A percentile compares a stretch with the other conserved stretches of the same genome.
Conservation (phyloP, 2,888 invertebrate genomes). For the Cantharis rustica region DNA sequence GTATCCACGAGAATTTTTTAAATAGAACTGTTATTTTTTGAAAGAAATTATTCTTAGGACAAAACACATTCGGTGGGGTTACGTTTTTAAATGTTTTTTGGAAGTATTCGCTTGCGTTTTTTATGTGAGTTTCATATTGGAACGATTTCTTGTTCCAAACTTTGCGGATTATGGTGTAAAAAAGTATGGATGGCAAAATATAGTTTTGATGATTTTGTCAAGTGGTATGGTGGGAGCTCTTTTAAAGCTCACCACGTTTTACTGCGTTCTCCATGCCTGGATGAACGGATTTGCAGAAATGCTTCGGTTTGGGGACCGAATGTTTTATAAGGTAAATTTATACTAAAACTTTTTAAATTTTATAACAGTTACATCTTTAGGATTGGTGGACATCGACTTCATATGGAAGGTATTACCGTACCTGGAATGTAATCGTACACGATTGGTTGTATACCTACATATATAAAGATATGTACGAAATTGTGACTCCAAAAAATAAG, state of each 20-base stretch:
- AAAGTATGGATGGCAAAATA: constrained; percentile 54
- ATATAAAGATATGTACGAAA: constrained; percentile 70
- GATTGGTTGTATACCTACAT: constrained; percentile 93
- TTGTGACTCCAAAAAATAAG: constrained; percentile 56
- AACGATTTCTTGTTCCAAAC: constrained; percentile 73
- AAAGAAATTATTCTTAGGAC: constrained; percentile 61
- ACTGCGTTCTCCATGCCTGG: constrained; percentile 88
- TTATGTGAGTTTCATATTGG: constrained; percentile 80
- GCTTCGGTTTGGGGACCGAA: constrained; percentile 83
- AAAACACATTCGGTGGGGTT: constrained; percentile 73
- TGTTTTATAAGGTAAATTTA: constrained; percentile 71
- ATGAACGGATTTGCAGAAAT: constrained; percentile 91
- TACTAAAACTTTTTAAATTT: not conserved
- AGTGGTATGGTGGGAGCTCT: constrained; percentile 77
- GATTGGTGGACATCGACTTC: constrained; percentile 94
- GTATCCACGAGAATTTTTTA: constrained; percentile 7
- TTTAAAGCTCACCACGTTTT: constrained; percentile 66
- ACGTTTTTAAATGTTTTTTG: constrained; percentile 69
- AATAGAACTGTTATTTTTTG: too few relatives aligned
- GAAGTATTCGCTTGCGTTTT: constrained; percentile 83
- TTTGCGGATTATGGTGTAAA: constrained; percentile 67
- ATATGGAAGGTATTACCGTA: constrained; percentile 81
- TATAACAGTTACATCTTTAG: constrained; percentile 54
- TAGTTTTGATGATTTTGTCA: constrained; percentile 69
- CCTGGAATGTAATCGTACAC: constrained; percentile 94